phyloP scores from a whole-genome alignment of 1,140 invertebrate genomes.

The Hestina assimilis region DNA sequence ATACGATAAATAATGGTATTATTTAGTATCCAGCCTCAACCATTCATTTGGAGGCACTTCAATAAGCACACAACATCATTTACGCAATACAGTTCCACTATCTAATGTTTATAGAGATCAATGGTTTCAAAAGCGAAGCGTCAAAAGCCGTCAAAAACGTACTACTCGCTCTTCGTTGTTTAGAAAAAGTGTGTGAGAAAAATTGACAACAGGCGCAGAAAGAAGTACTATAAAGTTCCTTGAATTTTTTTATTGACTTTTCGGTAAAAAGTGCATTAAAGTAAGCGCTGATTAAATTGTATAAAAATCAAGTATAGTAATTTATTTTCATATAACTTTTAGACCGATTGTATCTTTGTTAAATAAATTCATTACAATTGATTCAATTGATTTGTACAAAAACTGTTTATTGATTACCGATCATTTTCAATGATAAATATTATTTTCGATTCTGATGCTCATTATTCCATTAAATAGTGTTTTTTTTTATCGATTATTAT shows the following conservation, averaged over 20 bases:
- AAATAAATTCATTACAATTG: slow-evolving; percentile 15
- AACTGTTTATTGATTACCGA: slow-evolving; percentile 12
- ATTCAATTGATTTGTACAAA: slow-evolving; percentile 13
- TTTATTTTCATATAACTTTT: too few species aligned
- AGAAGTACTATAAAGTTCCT: slow-evolving; percentile 37
- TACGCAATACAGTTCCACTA: too few species aligned
- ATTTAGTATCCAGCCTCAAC: too few species aligned
- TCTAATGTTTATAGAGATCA: too few species aligned
- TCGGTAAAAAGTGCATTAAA: slow-evolving; percentile 2
- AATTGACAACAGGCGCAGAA: slow-evolving; percentile 44
- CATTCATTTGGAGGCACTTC: too few species aligned
- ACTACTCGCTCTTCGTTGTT: background rate
- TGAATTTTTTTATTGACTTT: slow-evolving; percentile 26
- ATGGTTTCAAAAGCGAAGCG: too few species aligned
- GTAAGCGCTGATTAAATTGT: background rate
- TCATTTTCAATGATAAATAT: background rate
- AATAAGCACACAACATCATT: too few species aligned
- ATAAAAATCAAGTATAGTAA: too few species aligned
- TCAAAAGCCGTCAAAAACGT: background rate
- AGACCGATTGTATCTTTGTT: background rate
- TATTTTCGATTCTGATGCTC: background rate
- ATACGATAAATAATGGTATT: too few species aligned
- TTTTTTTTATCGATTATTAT: background rate
- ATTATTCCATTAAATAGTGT: background rate
- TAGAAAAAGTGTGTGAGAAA: slow-evolving; percentile 22